These are phyloP conservation scores for Arctopsyche grandis DNA, from an alignment of 1,140 invertebrate genomes.

Conservation along the genomic window DNA sequence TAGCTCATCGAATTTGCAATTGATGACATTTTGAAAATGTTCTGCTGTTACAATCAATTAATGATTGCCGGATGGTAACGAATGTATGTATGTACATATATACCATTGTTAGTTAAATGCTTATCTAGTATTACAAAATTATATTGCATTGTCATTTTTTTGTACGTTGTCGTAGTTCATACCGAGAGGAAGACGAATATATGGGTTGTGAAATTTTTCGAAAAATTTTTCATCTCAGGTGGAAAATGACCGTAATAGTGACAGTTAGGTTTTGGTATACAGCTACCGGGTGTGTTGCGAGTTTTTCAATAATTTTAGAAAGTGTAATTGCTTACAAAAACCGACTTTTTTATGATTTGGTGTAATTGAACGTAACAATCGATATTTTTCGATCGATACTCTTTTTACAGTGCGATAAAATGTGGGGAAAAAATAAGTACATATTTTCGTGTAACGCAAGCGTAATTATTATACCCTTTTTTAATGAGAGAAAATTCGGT, in stretches of 20 bases:
- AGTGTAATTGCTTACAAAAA: conserved; percentile 28
- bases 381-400: conserved; percentile 2
- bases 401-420: not conserved
- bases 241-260: conserved; percentile 18
- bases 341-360: not conserved
- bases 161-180: not conserved
- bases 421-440: not conserved
- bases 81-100: too few relatives aligned
- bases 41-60: too few relatives aligned
- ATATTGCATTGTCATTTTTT: not conserved
- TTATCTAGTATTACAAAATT: too few relatives aligned
- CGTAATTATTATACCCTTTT: not conserved
- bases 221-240: not conserved
- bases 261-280: not conserved
- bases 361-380: conserved; percentile 36
- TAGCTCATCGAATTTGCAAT: too few relatives aligned
- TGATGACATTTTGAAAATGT: too few relatives aligned
- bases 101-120: too few relatives aligned
- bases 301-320: conserved; percentile 37
- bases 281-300: not conserved
- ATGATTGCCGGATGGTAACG: too few relatives aligned
- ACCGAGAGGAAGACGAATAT: too few relatives aligned
- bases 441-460: not conserved
- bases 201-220: not conserved
- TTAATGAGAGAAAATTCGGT: not conserved